These are phyloP conservation scores for Silvanus unidentatus DNA, from an alignment of 2,888 invertebrate species.

Conservation along the genomic window DNA sequence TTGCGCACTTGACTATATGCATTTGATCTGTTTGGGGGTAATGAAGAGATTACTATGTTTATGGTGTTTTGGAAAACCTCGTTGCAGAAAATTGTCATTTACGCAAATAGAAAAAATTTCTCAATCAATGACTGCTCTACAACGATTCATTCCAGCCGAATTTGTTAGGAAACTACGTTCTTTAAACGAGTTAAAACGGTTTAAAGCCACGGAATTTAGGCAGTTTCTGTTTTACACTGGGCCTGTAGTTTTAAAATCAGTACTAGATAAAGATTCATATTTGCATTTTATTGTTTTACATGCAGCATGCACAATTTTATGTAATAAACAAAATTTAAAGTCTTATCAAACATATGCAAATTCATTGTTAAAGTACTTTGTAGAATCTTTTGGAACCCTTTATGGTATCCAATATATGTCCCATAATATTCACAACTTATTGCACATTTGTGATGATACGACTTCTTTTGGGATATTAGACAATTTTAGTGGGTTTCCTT, in stretches of 20 bases:
- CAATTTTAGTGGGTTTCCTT: slow-evolving; percentile 11
- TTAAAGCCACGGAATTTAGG: not conserved
- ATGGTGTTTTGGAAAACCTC: slow-evolving; percentile 15
- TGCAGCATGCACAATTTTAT: not conserved
- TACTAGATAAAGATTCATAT: not conserved
- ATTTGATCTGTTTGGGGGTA: slow-evolving; percentile 9
- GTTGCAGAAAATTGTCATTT: no score
- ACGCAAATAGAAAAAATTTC: no score
- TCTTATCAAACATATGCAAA: not conserved
- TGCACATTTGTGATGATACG: slow-evolving; percentile 18
- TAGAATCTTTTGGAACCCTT: slow-evolving; percentile 13
- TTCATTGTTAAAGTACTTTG: slow-evolving; percentile 5
- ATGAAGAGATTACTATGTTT: slow-evolving; percentile 12
- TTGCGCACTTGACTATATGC: slow-evolving; percentile 11
- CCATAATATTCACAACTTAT: slow-evolving; percentile 19
- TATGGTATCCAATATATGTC: slow-evolving; percentile 15
- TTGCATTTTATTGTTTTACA: not conserved
- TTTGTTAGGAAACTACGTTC: no score
- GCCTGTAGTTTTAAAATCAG: not conserved
- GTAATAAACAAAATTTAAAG: not conserved
- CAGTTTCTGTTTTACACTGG: slow-evolving; percentile 2
- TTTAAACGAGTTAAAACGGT: not conserved
- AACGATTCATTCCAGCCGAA: no score
- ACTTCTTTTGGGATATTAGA: slow-evolving; percentile 12
- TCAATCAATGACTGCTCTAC: no score